phyloP scores from a whole-genome alignment of 1,140 invertebrate genomes.

The Cyphomyrmex costatus region DNA sequence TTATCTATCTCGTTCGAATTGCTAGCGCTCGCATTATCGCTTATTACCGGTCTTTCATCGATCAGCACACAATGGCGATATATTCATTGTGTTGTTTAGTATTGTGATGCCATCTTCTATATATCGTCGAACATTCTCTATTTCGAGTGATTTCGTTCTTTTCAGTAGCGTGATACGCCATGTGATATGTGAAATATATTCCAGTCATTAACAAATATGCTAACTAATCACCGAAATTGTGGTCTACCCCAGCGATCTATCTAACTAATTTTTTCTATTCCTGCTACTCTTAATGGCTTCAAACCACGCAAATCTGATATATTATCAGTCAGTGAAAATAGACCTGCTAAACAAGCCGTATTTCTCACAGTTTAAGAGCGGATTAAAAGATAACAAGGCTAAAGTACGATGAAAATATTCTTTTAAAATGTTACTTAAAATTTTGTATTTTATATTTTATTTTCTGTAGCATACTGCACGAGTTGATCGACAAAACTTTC shows the following conservation, averaged over 20 bases:
- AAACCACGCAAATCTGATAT: background rate
- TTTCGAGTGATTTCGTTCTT: slow-evolving; percentile 43
- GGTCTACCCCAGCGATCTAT: background rate
- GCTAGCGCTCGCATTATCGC: slow-evolving; percentile 43
- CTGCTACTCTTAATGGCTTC: background rate
- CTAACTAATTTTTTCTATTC: background rate
- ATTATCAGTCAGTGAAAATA: background rate
- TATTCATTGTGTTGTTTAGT: slow-evolving; percentile 58
- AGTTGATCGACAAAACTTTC: background rate
- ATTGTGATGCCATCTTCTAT: slow-evolving; percentile 44
- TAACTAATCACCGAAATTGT: background rate
- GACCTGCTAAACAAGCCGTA: background rate
- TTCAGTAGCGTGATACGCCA: slow-evolving; percentile 17
- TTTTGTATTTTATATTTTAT: background rate
- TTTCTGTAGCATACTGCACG: background rate
- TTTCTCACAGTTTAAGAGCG: background rate
- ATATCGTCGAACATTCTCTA: slow-evolving; percentile 30
- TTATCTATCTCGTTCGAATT: slow-evolving; percentile 49
- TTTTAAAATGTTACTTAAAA: background rate
- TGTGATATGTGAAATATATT: background rate
- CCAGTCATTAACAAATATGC: background rate
- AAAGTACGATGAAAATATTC: background rate
- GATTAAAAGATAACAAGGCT: background rate
- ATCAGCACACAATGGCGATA: slow-evolving; percentile 41
- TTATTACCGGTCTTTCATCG: slow-evolving; percentile 62